Percentiles rank a stretch among this genome's conserved stretches.
Evolutionary conservation across 2,113 vertebrate genomes (phyloP).

Genomic region (Alethe diademata): DNA sequence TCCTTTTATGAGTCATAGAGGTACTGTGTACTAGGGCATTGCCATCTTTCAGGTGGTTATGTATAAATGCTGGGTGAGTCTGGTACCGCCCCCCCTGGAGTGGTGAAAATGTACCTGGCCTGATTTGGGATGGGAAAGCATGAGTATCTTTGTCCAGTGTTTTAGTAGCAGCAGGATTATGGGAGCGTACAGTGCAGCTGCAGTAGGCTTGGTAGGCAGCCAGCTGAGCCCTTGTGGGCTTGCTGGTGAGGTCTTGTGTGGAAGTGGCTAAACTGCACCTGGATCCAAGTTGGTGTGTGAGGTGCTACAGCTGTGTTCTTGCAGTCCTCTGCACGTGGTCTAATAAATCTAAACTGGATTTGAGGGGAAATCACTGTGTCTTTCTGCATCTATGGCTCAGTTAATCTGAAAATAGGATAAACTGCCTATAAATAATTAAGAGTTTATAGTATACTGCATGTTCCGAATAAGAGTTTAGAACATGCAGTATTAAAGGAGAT

Average conservation of each 20-base stretch:
- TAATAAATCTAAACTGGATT: conserved; percentile 30
- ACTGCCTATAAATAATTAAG: conserved; percentile 10
- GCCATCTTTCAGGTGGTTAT: neutral
- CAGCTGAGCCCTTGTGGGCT: neutral
- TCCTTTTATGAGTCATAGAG: neutral
- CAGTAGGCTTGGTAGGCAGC: neutral
- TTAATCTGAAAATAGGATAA: conserved; percentile 38
- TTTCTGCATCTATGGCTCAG: neutral
- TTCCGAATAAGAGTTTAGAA: neutral
- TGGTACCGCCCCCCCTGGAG: neutral
- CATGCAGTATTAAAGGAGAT: neutral
- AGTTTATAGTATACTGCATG: neutral
- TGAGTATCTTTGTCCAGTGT: neutral
- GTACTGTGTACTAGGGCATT: neutral
- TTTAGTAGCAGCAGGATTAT: neutral
- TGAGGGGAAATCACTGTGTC: neutral
- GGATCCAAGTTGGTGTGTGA: neutral
- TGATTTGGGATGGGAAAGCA: neutral
- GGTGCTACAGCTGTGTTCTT: conserved; percentile 27
- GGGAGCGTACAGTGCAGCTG: accelerated
- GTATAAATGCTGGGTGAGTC: neutral
- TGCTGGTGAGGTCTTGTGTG: neutral
- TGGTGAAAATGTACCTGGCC: neutral
- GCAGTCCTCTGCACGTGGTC: neutral
- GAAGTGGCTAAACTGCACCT: neutral